phyloP scores from a whole-genome alignment of 2,888 invertebrate species.

The Idaea straminata region DNA sequence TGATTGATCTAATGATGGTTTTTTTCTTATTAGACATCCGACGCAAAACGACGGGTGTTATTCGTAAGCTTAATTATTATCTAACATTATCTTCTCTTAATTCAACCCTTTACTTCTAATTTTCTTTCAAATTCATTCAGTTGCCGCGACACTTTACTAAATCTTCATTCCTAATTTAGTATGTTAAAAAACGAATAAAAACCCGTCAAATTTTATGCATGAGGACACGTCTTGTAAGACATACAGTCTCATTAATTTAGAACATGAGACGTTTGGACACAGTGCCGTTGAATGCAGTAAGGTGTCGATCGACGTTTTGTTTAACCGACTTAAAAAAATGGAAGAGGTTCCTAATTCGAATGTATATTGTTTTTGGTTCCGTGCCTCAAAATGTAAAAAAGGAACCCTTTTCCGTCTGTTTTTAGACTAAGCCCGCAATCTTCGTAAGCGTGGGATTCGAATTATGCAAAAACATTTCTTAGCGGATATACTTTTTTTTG shows the following conservation, averaged over 20 bases:
- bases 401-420: too few species aligned
- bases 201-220: conserved; percentile 36
- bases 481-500: too few species aligned
- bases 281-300: conserved; percentile 10
- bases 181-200: conserved; percentile 25
- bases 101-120: neutral
- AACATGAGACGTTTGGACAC: conserved; percentile 27
- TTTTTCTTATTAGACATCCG: too few species aligned
- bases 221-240: conserved; percentile 32
- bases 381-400: too few species aligned
- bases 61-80: too few species aligned
- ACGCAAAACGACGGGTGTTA: too few species aligned
- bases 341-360: too few species aligned
- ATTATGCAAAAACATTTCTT: too few species aligned
- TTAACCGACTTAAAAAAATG: neutral
- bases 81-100: neutral
- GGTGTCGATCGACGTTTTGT: neutral
- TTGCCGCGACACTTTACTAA: neutral
- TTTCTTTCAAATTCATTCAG: neutral
- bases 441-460: too few species aligned
- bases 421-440: too few species aligned
- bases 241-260: conserved; percentile 40
- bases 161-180: neutral
- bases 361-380: too few species aligned
- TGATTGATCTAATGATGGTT: too few species aligned